These are phyloP conservation scores for Heterohyrax brucei DNA, from an alignment of 2,797 vertebrate species.

Conservation along the genomic window DNA sequence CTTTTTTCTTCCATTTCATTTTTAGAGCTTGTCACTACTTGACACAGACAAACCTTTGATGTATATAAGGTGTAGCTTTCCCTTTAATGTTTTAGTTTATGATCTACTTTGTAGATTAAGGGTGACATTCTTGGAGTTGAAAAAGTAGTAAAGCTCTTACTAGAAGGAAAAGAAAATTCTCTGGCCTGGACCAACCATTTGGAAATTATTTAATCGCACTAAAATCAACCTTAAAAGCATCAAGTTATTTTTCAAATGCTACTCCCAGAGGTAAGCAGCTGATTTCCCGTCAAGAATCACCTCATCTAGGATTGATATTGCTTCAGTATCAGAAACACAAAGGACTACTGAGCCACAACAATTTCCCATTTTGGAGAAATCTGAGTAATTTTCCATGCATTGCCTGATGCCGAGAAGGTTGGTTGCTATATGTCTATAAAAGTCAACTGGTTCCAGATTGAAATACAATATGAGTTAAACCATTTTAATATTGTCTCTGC, in stretches of 20 bases:
- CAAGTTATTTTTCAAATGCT: constrained; percentile 58
- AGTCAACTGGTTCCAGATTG: not conserved
- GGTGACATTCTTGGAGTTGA: constrained; percentile 49
- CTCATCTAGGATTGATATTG: not conserved
- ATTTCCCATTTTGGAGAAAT: constrained; percentile 23
- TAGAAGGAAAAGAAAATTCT: constrained; percentile 49
- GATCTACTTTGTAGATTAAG: constrained; percentile 56
- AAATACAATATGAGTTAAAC: constrained; percentile 29
- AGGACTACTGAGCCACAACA: not conserved
- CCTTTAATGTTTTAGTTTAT: constrained; percentile 68
- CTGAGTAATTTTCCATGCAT: constrained; percentile 24
- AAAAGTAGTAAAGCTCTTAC: constrained; percentile 50
- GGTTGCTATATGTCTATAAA: not conserved
- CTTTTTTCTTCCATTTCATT: constrained; percentile 44
- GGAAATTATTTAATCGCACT: constrained; percentile 72
- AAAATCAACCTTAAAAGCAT: constrained; percentile 68
- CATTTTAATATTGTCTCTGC: not conserved
- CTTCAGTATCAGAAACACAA: constrained; percentile 43
- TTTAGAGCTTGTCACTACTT: constrained; percentile 49
- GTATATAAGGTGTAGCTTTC: constrained; percentile 67
- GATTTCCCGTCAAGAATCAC: constrained; percentile 56
- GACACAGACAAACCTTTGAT: constrained; percentile 51
- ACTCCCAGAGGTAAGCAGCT: constrained; percentile 46
- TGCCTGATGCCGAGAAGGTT: not conserved
- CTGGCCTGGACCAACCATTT: constrained; percentile 47